phyloP scores from a whole-genome alignment of 2,797 vertebrate genomes.

The Nyctibius grandis region DNA sequence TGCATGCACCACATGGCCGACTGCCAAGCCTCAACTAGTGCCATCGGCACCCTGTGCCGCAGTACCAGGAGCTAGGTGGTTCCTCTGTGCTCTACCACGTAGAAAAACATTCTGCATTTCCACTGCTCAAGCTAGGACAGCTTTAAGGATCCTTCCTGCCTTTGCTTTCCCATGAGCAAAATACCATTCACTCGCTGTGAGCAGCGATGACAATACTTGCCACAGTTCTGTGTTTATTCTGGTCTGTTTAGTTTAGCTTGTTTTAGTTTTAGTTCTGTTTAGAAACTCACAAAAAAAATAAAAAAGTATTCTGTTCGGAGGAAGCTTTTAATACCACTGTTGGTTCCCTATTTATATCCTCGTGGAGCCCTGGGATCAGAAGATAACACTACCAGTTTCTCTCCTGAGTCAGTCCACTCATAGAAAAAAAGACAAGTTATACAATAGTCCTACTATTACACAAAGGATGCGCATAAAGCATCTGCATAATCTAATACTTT shows the following conservation, averaged over 20 bases:
- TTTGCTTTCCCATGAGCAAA: neutral
- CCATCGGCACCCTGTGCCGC: neutral
- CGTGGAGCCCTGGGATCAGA: neutral
- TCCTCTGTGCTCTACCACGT: neutral
- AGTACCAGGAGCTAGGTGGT: neutral
- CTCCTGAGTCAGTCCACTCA: neutral
- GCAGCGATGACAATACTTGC: neutral
- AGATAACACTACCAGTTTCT: neutral
- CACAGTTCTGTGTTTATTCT: neutral
- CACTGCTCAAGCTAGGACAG: neutral
- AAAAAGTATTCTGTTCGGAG: neutral
- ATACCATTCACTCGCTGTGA: neutral
- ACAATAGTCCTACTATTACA: neutral
- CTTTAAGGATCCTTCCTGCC: neutral
- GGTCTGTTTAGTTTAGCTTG: neutral
- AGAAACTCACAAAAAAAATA: neutral
- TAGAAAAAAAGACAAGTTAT: neutral
- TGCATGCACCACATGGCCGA: fast-evolving
- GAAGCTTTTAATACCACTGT: neutral
- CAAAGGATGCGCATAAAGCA: neutral
- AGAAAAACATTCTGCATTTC: neutral
- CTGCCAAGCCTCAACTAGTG: neutral
- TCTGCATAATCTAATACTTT: neutral
- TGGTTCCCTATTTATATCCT: neutral
- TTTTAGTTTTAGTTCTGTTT: neutral